phyloP scores from a whole-genome alignment of 1,140 invertebrate genomes.

The Lethocerus indicus region DNA sequence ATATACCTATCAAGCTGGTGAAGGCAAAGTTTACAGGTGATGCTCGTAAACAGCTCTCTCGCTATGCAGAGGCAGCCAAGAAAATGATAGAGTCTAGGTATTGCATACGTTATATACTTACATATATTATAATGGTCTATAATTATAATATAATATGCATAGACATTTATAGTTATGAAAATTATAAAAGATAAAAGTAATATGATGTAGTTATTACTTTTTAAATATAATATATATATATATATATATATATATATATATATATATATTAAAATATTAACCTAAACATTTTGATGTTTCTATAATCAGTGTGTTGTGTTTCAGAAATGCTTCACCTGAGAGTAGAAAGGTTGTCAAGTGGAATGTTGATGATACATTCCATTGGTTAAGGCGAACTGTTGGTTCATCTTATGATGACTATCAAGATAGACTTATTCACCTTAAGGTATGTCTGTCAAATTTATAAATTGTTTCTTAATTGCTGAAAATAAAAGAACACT shows the following conservation, averaged over 20 bases:
- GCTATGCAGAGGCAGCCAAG: conserved; percentile 92
- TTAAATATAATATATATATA: not conserved
- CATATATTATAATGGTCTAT: too few relatives aligned
- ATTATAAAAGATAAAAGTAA: not conserved
- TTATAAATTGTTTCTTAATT: too few relatives aligned
- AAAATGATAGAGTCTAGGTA: conserved; percentile 82
- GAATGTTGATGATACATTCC: conserved; percentile 95
- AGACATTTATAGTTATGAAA: not conserved
- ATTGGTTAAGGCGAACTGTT: conserved; percentile 84
- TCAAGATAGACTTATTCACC: conserved; percentile 56
- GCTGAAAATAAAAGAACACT: not conserved
- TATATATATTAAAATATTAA: not conserved
- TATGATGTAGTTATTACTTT: not conserved
- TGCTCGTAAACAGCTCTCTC: conserved; percentile 85
- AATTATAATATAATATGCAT: too few relatives aligned
- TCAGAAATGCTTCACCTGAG: conserved; percentile 71
- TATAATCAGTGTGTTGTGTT: conserved; percentile 14
- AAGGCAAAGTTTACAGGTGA: conserved; percentile 91
- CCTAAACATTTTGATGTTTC: not conserved
- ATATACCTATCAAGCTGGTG: conserved; percentile 90
- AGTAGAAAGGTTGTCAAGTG: conserved; percentile 94
- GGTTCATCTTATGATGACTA: conserved; percentile 93
- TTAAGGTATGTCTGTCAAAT: conserved; percentile 33
- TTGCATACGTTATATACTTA: too few relatives aligned
- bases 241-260: not conserved